phyloP scores from a whole-genome alignment of 2,888 invertebrate species.

The Macaria liturata region DNA sequence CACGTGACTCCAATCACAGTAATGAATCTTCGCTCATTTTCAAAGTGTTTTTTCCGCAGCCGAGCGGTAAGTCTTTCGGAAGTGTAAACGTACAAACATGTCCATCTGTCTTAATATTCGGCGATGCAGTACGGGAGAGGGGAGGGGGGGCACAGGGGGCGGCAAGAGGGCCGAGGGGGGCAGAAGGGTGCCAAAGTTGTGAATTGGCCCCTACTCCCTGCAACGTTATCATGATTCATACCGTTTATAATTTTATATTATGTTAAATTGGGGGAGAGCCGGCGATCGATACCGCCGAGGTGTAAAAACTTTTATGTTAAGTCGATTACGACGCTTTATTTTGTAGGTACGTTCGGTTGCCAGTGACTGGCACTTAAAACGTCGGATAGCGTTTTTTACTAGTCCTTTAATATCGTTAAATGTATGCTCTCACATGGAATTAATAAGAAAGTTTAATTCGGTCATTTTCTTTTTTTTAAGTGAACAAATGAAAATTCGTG shows the following conservation, averaged over 20 bases:
- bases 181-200: conserved; percentile 61
- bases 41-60: too few relatives aligned
- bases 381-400: too few relatives aligned
- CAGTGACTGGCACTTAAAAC: not conserved
- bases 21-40: too few relatives aligned
- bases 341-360: not conserved
- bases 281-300: conserved; percentile 27
- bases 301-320: conserved; percentile 12
- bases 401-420: too few relatives aligned
- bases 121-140: conserved; percentile 35
- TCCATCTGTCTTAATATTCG: conserved; percentile 28
- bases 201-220: conserved; percentile 76
- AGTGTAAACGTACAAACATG: conserved; percentile 3
- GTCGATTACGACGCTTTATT: not conserved
- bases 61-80: not conserved
- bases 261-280: conserved; percentile 69
- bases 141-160: conserved; percentile 27
- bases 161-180: conserved; percentile 31
- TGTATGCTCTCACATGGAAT: too few relatives aligned
- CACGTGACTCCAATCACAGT: too few relatives aligned
- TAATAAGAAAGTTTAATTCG: too few relatives aligned
- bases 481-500: too few relatives aligned
- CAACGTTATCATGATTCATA: conserved; percentile 82
- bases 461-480: too few relatives aligned
- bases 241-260: conserved; percentile 83